Base-by-base conservation (phyloP, 2,888 invertebrate species). In the Steromphala cineraria region DNA sequence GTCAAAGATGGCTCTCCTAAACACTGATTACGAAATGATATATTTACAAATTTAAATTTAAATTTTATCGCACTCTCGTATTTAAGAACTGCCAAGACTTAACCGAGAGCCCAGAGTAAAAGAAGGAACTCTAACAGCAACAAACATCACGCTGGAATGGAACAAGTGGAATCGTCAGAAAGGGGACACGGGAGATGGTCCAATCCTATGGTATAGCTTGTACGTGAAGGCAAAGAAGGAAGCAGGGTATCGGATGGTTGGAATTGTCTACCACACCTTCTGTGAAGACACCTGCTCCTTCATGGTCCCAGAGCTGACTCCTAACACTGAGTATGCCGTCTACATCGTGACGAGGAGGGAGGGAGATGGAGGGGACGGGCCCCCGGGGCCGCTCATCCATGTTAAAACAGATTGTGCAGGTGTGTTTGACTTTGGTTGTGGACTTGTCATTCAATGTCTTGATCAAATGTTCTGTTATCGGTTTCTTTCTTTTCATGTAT, bases 311-410 rank as follows among this genome's bases (percentile, higher is more conserved):
- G 89, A 89, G 67, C 87, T 92, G 17, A 74, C 81, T 17, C 89
- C 92, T 2, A 90, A 90, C 84, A 89, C 91, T 2, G 84, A 86
- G 78, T 92, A 92, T 82, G 87, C 87, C 52, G 84, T 91, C 19
- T 88, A 89, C 79, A 84, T 90, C 19, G 85, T 89, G 0, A 87
- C 86, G 1, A 76, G 87, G 17, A 79, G 90, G 56, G 87, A 89
- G 15, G 91, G 90, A 0, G 87, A 89, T 31, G 87, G 89, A 0
- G 88, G 89, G 19, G 89, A 90, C 46, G 91, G 91, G 1, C 87
- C 88, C 10, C 86, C 89, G 0, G 90, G 90, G 13, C 90, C 89
- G 0, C 80, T 84, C 46, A 85, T 90, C 1, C 85, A 88, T 77
- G 87, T 88, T 7, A 87, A 84, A 56, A 91, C 91, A 17, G 81